Evolutionary conservation across 2,113 vertebrate species (phyloP).

Genomic region (Neotoma lepida): DNA sequence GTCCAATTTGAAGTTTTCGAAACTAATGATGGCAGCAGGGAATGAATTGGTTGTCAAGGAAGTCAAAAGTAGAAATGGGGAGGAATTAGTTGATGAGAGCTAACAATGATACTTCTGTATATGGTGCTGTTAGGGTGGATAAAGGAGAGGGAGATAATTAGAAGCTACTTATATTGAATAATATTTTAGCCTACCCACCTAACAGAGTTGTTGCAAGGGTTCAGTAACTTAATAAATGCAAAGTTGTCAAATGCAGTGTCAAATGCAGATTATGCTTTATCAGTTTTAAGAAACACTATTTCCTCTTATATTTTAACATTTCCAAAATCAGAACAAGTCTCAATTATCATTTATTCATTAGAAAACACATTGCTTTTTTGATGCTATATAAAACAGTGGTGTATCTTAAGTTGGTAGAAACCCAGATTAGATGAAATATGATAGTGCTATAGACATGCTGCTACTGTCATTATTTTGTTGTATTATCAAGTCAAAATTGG

Average conservation of each 20-base stretch:
- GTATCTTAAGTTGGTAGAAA: background rate
- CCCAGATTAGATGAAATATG: background rate
- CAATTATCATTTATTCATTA: background rate
- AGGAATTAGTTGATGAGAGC: background rate
- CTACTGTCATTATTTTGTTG: conserved; percentile 5
- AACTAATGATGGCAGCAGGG: conserved; percentile 17
- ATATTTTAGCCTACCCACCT: background rate
- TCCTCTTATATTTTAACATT: conserved; percentile 14
- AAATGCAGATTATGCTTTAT: background rate
- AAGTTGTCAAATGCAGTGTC: background rate
- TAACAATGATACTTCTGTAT: background rate
- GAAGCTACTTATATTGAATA: background rate
- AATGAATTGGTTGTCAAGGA: conserved; percentile 45
- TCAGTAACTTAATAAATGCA: background rate
- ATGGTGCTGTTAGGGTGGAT: background rate
- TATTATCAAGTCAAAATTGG: conserved; percentile 24
- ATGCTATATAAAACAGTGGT: background rate
- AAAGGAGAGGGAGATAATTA: background rate
- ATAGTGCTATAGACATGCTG: background rate
- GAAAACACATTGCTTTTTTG: background rate
- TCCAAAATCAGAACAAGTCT: background rate
- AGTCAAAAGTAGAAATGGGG: conserved; percentile 37
- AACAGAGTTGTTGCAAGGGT: background rate
- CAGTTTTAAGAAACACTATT: conserved; percentile 37
- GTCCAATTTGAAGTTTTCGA: conserved; percentile 3